Conservation (phyloP, 1,140 invertebrate genomes). For the Alviniconcha marisindica region DNA sequence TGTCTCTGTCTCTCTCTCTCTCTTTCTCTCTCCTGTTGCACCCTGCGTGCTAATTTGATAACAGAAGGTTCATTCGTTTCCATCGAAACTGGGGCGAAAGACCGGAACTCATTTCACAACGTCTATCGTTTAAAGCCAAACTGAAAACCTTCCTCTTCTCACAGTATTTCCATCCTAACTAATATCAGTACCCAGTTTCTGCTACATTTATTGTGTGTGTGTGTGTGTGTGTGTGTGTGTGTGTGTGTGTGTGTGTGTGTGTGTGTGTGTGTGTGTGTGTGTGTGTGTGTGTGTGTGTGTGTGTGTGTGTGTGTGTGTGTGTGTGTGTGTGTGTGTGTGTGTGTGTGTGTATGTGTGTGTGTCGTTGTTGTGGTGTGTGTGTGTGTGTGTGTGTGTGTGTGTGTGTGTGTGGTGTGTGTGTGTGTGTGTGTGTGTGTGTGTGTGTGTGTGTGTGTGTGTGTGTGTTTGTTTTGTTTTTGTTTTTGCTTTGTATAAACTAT, state of each 20-base stretch:
- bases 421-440: too few relatives aligned
- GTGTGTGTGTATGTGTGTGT: background rate
- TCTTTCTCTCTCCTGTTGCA: too few relatives aligned
- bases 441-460: too few relatives aligned
- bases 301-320: conserved; percentile 13
- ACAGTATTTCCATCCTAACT: too few relatives aligned
- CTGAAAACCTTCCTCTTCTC: background rate
- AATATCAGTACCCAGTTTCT: too few relatives aligned
- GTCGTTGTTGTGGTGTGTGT: background rate
- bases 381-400: too few relatives aligned
- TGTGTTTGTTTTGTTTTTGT: too few relatives aligned
- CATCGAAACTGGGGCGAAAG: background rate
- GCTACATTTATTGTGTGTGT: too few relatives aligned
- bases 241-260: conserved; percentile 13
- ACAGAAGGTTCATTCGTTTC: background rate
- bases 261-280: conserved; percentile 8
- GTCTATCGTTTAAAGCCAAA: background rate
- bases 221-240: conserved; percentile 19
- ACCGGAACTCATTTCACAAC: background rate
- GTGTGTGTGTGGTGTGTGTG: too few relatives aligned
- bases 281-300: conserved; percentile 22
- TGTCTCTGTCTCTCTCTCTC: background rate
- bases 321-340: conserved; percentile 22
- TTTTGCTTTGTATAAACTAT: too few relatives aligned
- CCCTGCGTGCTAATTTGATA: background rate